phyloP scores from a whole-genome alignment of 2,888 invertebrate species.

The Cephus runcator region DNA sequence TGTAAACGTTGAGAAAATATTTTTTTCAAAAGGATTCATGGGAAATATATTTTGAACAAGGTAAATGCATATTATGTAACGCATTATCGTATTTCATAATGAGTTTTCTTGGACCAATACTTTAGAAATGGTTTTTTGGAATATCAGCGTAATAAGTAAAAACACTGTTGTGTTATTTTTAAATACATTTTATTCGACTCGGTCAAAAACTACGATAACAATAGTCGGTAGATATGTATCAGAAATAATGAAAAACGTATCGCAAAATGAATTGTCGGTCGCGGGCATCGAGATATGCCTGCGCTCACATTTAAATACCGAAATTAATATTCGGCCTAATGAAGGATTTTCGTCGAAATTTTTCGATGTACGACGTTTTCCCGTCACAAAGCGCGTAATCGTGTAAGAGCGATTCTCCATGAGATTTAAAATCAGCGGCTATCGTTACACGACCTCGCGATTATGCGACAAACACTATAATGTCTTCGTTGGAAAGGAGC shows the following conservation, averaged over 20 bases:
- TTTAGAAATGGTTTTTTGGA: background rate
- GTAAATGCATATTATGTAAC: background rate
- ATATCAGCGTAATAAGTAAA: background rate
- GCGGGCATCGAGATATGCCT: background rate
- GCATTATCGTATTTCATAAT: background rate
- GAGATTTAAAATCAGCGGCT: slow-evolving; percentile 2
- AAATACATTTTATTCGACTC: slow-evolving; percentile 64
- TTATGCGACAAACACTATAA: background rate
- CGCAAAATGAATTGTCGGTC: slow-evolving; percentile 5
- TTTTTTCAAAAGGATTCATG: background rate
- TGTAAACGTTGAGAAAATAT: background rate
- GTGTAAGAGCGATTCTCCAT: background rate
- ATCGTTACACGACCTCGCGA: background rate
- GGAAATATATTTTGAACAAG: background rate
- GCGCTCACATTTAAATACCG: background rate
- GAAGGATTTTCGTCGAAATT: background rate
- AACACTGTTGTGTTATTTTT: slow-evolving; percentile 41
- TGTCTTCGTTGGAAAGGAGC: background rate
- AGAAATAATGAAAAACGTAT: slow-evolving; percentile 44
- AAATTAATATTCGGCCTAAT: background rate
- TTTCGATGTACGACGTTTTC: background rate
- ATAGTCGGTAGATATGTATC: slow-evolving; percentile 63
- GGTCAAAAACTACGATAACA: slow-evolving; percentile 65
- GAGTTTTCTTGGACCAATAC: background rate
- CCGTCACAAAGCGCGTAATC: background rate